These are phyloP conservation scores for Geopemphigus sp. DNA, from an alignment of 1,140 invertebrate species.

Conservation along the genomic window DNA sequence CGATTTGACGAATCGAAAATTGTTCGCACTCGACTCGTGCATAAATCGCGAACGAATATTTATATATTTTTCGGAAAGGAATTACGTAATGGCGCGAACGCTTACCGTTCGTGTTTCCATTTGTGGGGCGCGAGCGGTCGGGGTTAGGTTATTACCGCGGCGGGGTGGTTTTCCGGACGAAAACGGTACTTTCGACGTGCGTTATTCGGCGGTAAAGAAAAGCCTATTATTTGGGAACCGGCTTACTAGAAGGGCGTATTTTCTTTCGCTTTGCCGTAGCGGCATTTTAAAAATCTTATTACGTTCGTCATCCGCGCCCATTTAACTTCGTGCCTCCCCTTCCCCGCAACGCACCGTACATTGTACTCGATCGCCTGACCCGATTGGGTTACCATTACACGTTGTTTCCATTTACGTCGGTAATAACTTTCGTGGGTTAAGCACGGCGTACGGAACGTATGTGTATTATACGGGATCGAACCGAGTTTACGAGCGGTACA, in stretches of 20 bases:
- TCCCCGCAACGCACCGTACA: constrained; percentile 4
- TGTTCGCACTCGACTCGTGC: constrained; percentile 21
- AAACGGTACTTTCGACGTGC: constrained; percentile 31
- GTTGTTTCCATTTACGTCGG: constrained; percentile 7
- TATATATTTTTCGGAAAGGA: background rate
- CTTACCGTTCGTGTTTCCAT: constrained; percentile 33
- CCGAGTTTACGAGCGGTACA: too few relatives aligned
- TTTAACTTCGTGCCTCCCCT: too few relatives aligned
- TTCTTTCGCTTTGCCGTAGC: background rate
- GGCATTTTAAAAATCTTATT: constrained; percentile 20
- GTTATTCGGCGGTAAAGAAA: constrained; percentile 20
- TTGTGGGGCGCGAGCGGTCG: too few relatives aligned
- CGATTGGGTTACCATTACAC: constrained; percentile 33
- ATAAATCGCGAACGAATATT: constrained; percentile 3
- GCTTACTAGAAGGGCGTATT: background rate
- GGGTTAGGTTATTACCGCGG: constrained; percentile 10
- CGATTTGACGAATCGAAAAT: constrained; percentile 13
- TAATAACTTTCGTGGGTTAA: too few relatives aligned
- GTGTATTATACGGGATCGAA: too few relatives aligned
- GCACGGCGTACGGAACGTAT: too few relatives aligned
- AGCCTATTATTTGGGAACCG: constrained; percentile 2
- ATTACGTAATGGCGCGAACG: background rate
- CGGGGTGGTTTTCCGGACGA: constrained; percentile 23
- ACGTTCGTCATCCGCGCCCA: constrained; percentile 8
- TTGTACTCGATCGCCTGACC: background rate